Percentiles rank a stretch among this genome's conserved stretches.
These are phyloP conservation scores for Sturmia bella DNA, from an alignment of 2,888 invertebrate genomes.

Conservation along the genomic window DNA sequence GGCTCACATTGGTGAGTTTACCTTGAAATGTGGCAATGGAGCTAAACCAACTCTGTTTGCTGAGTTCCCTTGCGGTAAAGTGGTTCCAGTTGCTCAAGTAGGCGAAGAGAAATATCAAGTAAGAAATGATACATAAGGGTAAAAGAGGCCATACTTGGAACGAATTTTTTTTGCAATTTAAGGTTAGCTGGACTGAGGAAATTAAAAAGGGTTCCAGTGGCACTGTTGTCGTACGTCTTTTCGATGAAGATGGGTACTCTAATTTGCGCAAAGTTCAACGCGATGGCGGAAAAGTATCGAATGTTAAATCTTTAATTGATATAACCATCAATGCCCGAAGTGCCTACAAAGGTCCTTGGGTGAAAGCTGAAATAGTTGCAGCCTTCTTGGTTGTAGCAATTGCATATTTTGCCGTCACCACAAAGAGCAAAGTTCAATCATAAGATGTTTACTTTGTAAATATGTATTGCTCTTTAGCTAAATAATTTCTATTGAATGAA, in stretches of 20 bases:
- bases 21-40: slow-evolving; percentile 89
- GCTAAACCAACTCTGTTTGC: slow-evolving; percentile 91
- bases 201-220: slow-evolving; percentile 91
- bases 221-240: slow-evolving; percentile 89
- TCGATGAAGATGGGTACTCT: slow-evolving; percentile 96
- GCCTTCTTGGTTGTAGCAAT: slow-evolving; percentile 89
- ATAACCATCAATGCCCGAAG: slow-evolving; percentile 88
- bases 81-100: slow-evolving; percentile 91
- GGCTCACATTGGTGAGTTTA: slow-evolving; percentile 95
- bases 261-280: slow-evolving; percentile 91
- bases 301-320: slow-evolving; percentile 86
- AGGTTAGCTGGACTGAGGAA: slow-evolving; percentile 98
- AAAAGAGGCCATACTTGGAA: neutral
- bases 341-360: slow-evolving; percentile 95
- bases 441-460: slow-evolving; percentile 81
- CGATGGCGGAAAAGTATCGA: slow-evolving; percentile 86
- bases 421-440: slow-evolving; percentile 89
- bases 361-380: slow-evolving; percentile 95
- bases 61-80: slow-evolving; percentile 90
- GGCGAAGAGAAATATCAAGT: slow-evolving; percentile 93
- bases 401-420: slow-evolving; percentile 93
- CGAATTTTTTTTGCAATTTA: slow-evolving; percentile 68
- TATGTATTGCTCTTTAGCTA: slow-evolving; percentile 30
- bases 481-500: slow-evolving; percentile 76
- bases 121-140: slow-evolving; percentile 73